phyloP scores from a whole-genome alignment of 1,140 invertebrate species.

The Lasaia peninsularis region DNA sequence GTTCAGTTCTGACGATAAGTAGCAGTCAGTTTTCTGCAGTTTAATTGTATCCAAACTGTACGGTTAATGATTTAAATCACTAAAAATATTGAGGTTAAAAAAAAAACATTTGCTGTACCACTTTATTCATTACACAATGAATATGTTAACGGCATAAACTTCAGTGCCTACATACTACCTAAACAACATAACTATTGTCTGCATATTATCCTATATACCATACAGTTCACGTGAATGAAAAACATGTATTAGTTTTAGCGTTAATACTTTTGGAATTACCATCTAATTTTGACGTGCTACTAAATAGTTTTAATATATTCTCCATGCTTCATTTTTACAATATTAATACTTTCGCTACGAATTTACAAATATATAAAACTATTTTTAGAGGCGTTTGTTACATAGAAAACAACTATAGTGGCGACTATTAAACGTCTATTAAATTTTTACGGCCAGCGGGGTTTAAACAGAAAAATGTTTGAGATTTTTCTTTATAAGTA shows the following conservation, averaged over 20 bases:
- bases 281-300: constrained; percentile 18
- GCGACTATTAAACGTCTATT: not conserved
- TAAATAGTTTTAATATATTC: constrained; percentile 12
- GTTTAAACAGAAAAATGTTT: not conserved
- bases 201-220: constrained; percentile 58
- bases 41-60: no score
- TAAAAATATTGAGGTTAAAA: no score
- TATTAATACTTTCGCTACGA: constrained; percentile 24
- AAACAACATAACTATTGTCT: constrained; percentile 75
- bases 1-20: no score
- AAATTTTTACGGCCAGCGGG: not conserved
- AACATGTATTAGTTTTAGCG: constrained; percentile 34
- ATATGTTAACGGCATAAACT: constrained; percentile 75
- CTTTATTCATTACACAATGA: constrained; percentile 67
- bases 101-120: constrained; percentile 45
- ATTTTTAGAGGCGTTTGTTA: constrained; percentile 23
- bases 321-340: constrained; percentile 13
- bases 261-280: constrained; percentile 23
- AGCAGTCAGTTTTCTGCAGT: no score
- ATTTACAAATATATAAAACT: constrained; percentile 38
- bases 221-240: constrained; percentile 47
- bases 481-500: not conserved
- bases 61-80: no score
- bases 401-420: constrained; percentile 5
- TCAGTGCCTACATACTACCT: constrained; percentile 72